Base-by-base conservation (phyloP, 2,797 vertebrate genomes). In the Cygnus olor region DNA sequence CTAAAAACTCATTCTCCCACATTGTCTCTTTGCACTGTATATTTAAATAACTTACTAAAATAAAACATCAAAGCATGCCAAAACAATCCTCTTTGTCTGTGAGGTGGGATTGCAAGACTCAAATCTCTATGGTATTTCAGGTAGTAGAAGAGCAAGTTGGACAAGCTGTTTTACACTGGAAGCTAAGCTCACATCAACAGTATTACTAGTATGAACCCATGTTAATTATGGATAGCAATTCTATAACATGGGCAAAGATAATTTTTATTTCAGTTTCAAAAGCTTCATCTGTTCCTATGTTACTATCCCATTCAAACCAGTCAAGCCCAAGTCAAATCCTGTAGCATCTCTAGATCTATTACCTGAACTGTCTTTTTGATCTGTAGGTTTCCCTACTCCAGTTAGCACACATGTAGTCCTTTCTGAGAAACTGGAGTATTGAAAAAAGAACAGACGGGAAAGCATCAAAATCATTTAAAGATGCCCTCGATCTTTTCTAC, bases 11-110 rank as follows among this genome's bases (percentile, higher is more conserved):
- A 64, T 84, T 87, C 36, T 95, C 64, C n/a, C n/a, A 34, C 42
- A 53, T 42, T 73, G 36, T 13, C 24, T 81, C 53, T 94, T 95
- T 8, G 1, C n/a, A 71, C 44, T 82, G 20, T 82, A 34, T 74
- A 60, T 89, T 95, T 94, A 80, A 89, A 80, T 68, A 90, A 44
- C 24, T 90, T 89, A 66, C 7, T 68, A 64, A 93, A 92, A 91
- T 64, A 70, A 76, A 88, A 8, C 34, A 88, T 28, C 32, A 68
- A 89, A 34, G 25, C 49, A 51, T 44, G 69, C 20, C 20, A 87
- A 74, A 89, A 0, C 49, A 78, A 80, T 53, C 9, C 8, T 16
- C 21, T 81, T 91, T 53, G 9, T 79, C 34, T 83, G 14, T 87
- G 56, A 90, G 53, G 30, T 10, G 53, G 38, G 34, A 76, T 80